Evolutionary conservation across 1,140 invertebrate species (phyloP).

Genomic region (Neotoxoptera formosana): DNA sequence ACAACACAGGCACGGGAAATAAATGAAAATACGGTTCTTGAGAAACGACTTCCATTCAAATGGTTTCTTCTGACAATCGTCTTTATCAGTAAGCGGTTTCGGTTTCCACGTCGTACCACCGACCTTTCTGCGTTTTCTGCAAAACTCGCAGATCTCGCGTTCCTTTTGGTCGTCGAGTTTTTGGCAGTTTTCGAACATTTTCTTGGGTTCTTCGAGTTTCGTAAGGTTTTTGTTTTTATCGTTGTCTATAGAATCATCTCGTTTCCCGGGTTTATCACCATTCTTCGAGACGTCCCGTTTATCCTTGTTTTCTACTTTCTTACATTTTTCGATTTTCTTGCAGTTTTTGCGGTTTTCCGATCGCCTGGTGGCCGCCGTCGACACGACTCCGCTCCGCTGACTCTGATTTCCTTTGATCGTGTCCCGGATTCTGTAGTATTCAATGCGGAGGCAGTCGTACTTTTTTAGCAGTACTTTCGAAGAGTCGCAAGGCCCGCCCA

Average conservation of each 20-base stretch:
- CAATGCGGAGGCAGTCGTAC: neutral
- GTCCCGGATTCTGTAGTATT: neutral
- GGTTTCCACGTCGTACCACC: neutral
- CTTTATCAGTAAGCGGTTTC: neutral
- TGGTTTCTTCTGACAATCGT: neutral
- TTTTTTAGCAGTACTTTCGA: neutral
- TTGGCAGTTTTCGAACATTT: neutral
- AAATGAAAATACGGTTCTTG: neutral
- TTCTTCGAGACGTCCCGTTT: too few relatives aligned
- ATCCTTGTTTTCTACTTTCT: too few relatives aligned
- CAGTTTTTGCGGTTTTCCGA: neutral
- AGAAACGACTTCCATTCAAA: neutral
- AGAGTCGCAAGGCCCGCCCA: neutral
- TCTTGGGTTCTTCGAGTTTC: neutral
- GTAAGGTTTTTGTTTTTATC: neutral
- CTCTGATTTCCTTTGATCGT: neutral
- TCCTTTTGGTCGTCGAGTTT: neutral
- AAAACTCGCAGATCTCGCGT: neutral
- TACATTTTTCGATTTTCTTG: too few relatives aligned
- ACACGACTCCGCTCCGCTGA: too few relatives aligned
- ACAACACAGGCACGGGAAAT: neutral
- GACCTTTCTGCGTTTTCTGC: neutral
- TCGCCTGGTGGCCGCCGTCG: too few relatives aligned
- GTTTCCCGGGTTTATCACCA: too few relatives aligned
- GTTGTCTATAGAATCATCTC: too few relatives aligned